These are phyloP conservation scores for Frieseomelitta varia DNA, from an alignment of 1,140 invertebrate genomes.

Conservation along the genomic window DNA sequence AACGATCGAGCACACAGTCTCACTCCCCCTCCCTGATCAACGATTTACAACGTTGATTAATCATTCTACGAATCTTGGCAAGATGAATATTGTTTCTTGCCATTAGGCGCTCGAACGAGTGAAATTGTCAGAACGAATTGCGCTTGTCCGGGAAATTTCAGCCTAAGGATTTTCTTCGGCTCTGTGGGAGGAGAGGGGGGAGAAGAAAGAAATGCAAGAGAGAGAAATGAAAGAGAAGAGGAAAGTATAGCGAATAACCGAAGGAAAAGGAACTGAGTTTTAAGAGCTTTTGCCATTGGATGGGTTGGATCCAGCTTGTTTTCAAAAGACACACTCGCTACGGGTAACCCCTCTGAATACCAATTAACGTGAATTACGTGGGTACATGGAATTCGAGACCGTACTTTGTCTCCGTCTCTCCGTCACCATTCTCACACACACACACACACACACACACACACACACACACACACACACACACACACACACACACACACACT, in stretches of 20 bases:
- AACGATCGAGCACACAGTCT: background rate
- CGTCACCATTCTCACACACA: background rate
- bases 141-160: background rate
- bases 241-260: conserved; percentile 33
- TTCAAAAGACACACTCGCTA: conserved; percentile 64
- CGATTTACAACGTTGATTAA: conserved; percentile 14
- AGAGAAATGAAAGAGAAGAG: background rate
- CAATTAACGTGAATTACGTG: conserved; percentile 68
- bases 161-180: background rate
- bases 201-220: background rate
- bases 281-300: conserved; percentile 54
- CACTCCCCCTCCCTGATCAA: too few relatives aligned
- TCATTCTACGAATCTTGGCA: background rate
- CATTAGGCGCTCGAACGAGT: background rate
- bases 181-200: too few relatives aligned
- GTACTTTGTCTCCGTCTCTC: conserved; percentile 46
- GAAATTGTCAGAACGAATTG: conserved; percentile 5
- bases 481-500: too few relatives aligned
- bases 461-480: too few relatives aligned
- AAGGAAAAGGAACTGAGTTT: conserved; percentile 55
- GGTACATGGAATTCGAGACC: conserved; percentile 59
- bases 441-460: too few relatives aligned
- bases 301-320: conserved; percentile 53
- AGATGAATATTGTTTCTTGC: conserved; percentile 7
- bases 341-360: conserved; percentile 60